Percentiles rank a stretch among this genome's conserved stretches.
These are phyloP conservation scores for Cyclargus thomasi DNA, from an alignment of 1,140 invertebrate species.

Conservation along the genomic window DNA sequence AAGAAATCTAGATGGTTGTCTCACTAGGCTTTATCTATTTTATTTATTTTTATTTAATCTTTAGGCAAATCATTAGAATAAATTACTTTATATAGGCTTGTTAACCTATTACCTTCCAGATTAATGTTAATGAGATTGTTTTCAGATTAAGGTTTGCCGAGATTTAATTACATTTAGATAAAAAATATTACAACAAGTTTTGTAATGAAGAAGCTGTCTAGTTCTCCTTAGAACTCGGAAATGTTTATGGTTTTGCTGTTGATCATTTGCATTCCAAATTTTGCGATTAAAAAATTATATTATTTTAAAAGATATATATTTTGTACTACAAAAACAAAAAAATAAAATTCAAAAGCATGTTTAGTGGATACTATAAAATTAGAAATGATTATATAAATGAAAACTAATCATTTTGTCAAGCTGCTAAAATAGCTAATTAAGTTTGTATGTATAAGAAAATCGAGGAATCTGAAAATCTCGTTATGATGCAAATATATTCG, in stretches of 20 bases:
- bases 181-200: slow-evolving; percentile 1
- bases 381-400: no score
- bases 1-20: neutral
- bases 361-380: no score
- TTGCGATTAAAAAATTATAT: no score
- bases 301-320: no score
- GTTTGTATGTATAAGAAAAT: no score
- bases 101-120: neutral
- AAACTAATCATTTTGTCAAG: no score
- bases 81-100: neutral
- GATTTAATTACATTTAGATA: neutral
- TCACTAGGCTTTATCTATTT: slow-evolving; percentile 3
- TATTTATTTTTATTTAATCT: neutral
- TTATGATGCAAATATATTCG: no score
- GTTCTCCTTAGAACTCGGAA: neutral
- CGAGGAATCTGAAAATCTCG: no score
- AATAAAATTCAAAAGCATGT: no score
- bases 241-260: neutral
- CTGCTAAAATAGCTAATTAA: no score
- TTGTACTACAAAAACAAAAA: no score
- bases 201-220: neutral
- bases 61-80: neutral
- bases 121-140: slow-evolving; percentile 5
- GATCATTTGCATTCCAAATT: neutral
- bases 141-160: neutral